These are phyloP conservation scores for Onychomys arenicola DNA, from an alignment of 2,797 vertebrate species.

Conservation along the genomic window DNA sequence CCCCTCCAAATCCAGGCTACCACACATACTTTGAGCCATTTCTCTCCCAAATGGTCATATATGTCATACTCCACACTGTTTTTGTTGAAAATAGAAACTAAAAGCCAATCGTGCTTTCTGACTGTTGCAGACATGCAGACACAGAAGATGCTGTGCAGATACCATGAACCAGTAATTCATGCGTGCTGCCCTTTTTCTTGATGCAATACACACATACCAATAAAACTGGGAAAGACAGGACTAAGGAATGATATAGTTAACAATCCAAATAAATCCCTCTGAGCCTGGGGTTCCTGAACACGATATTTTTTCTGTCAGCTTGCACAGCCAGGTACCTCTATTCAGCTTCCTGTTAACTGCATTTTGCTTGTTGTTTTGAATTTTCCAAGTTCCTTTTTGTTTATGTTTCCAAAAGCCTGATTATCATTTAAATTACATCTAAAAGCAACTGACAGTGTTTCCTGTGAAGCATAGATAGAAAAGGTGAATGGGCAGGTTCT, in stretches of 20 bases:
- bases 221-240: background rate
- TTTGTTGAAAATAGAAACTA: slow-evolving; percentile 40
- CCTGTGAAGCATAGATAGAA: slow-evolving; percentile 33
- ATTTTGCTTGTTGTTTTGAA: slow-evolving; percentile 42
- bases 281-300: slow-evolving; percentile 47
- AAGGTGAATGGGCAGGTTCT: background rate
- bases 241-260: slow-evolving; percentile 54
- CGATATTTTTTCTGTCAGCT: slow-evolving; percentile 52
- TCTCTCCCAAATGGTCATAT: background rate
- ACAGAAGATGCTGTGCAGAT: background rate
- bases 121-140: background rate
- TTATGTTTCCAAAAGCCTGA: slow-evolving; percentile 60
- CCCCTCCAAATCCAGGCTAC: background rate
- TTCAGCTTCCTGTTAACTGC: slow-evolving; percentile 57
- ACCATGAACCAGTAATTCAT: slow-evolving; percentile 22
- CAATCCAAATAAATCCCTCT: slow-evolving; percentile 60
- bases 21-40: background rate
- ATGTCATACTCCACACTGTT: background rate
- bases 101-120: background rate
- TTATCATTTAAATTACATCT: slow-evolving; percentile 70
- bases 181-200: slow-evolving; percentile 21
- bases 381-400: slow-evolving; percentile 21
- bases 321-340: slow-evolving; percentile 50
- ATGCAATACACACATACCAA: slow-evolving; percentile 54
- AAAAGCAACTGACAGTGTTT: slow-evolving; percentile 54